A percentile compares a stretch with the other conserved stretches of the same genome.
Conservation (phyloP, 2,113 vertebrate genomes). For the Leptobrachium leishanense region DNA sequence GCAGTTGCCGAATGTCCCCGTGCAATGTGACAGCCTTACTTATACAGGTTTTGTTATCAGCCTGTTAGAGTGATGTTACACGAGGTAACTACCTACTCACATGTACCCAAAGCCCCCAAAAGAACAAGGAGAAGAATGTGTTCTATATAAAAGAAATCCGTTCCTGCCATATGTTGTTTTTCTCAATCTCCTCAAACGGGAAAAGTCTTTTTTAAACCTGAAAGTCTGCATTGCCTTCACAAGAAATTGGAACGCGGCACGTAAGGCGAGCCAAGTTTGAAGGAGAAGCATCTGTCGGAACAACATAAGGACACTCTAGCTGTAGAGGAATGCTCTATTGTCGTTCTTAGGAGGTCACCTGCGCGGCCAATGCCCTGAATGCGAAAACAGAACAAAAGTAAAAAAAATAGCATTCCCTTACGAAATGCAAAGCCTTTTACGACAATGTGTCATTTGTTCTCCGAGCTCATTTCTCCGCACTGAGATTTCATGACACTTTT, state of each 20-base stretch:
- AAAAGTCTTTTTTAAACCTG: not conserved
- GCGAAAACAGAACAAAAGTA: not conserved
- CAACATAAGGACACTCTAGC: not conserved
- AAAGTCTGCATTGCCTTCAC: conserved; percentile 6
- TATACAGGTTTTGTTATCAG: not conserved
- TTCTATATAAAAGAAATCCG: not conserved
- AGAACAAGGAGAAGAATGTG: not conserved
- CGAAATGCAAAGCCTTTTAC: too few species aligned
- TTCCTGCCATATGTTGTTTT: not conserved
- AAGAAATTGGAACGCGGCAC: not conserved
- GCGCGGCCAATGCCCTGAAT: not conserved
- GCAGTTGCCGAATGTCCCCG: too few species aligned
- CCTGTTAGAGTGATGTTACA: too few species aligned
- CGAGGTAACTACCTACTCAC: too few species aligned
- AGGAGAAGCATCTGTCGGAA: conserved; percentile 20
- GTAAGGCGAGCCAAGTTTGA: not conserved
- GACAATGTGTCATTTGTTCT: too few species aligned
- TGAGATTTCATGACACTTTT: too few species aligned
- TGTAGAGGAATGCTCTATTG: not conserved
- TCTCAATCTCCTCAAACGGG: not conserved
- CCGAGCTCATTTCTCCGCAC: too few species aligned
- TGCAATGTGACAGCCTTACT: not conserved
- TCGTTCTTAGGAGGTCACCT: not conserved
- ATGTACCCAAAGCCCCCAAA: too few species aligned
- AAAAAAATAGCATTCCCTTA: not conserved